phyloP scores from a whole-genome alignment of 2,888 invertebrate genomes.

The Deilephila elpenor region DNA sequence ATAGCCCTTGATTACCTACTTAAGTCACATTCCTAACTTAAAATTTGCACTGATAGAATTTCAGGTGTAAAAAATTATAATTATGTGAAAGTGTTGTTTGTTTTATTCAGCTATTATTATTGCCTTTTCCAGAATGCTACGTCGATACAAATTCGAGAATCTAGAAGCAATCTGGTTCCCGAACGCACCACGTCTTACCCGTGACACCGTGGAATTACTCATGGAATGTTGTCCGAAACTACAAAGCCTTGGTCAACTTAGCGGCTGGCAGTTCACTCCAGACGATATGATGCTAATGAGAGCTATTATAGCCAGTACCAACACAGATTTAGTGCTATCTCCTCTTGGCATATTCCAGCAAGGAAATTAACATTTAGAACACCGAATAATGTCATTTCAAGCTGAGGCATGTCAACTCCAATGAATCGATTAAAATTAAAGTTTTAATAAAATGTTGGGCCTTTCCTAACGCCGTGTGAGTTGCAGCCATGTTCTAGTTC shows the following conservation, averaged over 20 bases:
- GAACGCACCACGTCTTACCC: slow-evolving; percentile 86
- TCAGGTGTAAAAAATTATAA: too few species aligned
- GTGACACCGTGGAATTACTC: slow-evolving; percentile 86
- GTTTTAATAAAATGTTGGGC: too few species aligned
- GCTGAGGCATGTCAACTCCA: not conserved
- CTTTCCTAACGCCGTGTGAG: too few species aligned
- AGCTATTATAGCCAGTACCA: slow-evolving; percentile 86
- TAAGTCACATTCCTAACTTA: too few species aligned
- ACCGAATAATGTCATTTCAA: not conserved
- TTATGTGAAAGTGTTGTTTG: too few species aligned
- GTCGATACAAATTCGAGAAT: slow-evolving; percentile 85
- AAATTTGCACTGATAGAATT: too few species aligned
- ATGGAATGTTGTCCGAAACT: slow-evolving; percentile 88
- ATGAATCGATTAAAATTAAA: too few species aligned
- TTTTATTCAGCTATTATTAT: too few species aligned
- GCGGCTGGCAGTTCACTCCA: slow-evolving; percentile 87
- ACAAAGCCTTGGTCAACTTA: slow-evolving; percentile 87
- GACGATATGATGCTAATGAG: slow-evolving; percentile 88
- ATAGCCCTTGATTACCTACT: too few species aligned
- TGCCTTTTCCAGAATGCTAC: slow-evolving; percentile 83
- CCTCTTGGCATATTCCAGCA: slow-evolving; percentile 85
- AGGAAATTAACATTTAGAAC: slow-evolving; percentile 48
- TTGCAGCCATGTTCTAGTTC: too few species aligned
- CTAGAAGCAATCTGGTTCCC: slow-evolving; percentile 89
- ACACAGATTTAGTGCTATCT: slow-evolving; percentile 86